Percentiles rank a stretch among this genome's conserved stretches.
These are phyloP conservation scores for Pelochelys cantorii DNA, from an alignment of 2,797 vertebrate genomes.

Conservation along the genomic window DNA sequence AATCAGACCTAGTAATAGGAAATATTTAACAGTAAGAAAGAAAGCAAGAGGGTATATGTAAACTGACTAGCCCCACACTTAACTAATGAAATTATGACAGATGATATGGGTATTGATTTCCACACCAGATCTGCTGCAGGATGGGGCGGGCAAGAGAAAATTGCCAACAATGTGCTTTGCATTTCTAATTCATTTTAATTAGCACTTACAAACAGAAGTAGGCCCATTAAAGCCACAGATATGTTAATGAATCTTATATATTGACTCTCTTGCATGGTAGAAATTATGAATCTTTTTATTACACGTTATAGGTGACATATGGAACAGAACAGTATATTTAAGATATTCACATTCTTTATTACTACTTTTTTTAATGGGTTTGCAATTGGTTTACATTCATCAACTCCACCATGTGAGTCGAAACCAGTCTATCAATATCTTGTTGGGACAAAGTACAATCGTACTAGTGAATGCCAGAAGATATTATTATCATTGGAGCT, in stretches of 20 bases:
- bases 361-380: background rate
- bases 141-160: background rate
- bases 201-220: background rate
- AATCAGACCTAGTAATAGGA: background rate
- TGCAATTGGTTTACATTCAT: background rate
- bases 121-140: background rate
- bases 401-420: background rate
- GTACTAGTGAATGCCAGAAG: background rate
- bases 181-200: constrained; percentile 6
- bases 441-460: background rate
- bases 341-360: background rate
- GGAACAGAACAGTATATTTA: background rate
- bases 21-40: background rate
- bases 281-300: background rate
- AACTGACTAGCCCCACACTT: background rate
- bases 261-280: background rate
- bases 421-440: background rate
- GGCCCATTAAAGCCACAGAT: background rate
- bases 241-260: background rate
- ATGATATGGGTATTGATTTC: background rate
- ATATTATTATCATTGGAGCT: background rate
- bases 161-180: background rate
- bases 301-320: background rate
- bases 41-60: background rate
- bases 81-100: background rate